Conservation (phyloP, 2,113 vertebrate genomes). For the Cyprichromis sp. region DNA sequence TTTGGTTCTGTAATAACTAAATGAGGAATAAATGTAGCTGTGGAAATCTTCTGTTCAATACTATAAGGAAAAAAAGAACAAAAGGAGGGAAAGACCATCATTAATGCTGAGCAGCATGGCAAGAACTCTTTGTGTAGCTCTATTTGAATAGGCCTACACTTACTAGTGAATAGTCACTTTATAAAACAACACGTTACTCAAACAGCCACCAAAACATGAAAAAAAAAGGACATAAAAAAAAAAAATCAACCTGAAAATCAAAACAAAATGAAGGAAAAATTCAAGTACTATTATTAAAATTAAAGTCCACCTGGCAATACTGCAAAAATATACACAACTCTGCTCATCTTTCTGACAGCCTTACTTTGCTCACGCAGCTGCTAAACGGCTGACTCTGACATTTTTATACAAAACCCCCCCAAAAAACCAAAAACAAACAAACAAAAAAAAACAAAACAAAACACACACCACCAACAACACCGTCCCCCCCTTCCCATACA, state of each 20-base stretch:
- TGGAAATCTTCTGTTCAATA: background rate
- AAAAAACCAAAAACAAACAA: too few relatives aligned
- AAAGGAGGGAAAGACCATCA: background rate
- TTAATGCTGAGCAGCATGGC: background rate
- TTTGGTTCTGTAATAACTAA: too few relatives aligned
- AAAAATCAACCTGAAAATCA: conserved; percentile 24
- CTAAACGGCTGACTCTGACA: conserved; percentile 58
- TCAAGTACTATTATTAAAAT: conserved; percentile 93
- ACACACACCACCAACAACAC: background rate
- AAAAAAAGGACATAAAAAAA: conserved; percentile 44
- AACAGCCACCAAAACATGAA: conserved; percentile 34
- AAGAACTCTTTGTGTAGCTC: conserved; percentile 5
- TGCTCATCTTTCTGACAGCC: conserved; percentile 15
- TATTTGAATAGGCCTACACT: conserved; percentile 26
- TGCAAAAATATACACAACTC: conserved; percentile 59
- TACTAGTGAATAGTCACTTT: conserved; percentile 39
- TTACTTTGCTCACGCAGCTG: conserved; percentile 47
- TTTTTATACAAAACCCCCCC: background rate
- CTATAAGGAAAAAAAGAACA: background rate
- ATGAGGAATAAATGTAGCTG: too few relatives aligned
- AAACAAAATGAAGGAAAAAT: conserved; percentile 80
- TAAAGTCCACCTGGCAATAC: conserved; percentile 85
- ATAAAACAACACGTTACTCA: conserved; percentile 35
- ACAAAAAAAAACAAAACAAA: background rate
- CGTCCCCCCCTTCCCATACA: background rate